A percentile compares a stretch with the other conserved stretches of the same genome.
Conservation (phyloP, 2,888 invertebrate species). For the Scaptomyza cyrtandrae region DNA sequence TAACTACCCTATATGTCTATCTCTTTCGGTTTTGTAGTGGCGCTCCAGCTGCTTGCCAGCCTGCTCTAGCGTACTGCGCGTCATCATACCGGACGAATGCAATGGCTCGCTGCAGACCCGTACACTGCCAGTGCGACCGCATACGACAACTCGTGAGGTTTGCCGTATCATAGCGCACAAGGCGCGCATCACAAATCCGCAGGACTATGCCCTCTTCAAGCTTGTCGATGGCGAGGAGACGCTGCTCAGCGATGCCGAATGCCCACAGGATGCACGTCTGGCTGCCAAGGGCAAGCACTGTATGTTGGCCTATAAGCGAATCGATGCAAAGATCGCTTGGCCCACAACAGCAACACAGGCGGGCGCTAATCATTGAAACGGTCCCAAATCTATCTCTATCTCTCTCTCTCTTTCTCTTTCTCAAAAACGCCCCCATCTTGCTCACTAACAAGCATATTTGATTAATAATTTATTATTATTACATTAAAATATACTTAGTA, state of each 20-base stretch:
- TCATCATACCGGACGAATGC: constrained; percentile 97
- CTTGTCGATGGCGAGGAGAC: constrained; percentile 97
- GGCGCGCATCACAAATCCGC: constrained; percentile 97
- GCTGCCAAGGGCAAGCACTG: constrained; percentile 92
- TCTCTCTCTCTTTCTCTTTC: constrained; percentile 17
- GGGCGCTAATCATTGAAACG: constrained; percentile 37
- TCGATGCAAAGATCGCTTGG: constrained; percentile 99
- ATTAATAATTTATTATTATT: constrained; percentile 79
- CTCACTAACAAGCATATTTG: constrained; percentile 77
- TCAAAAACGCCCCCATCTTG: constrained; percentile 49
- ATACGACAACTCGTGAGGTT: constrained; percentile 96
- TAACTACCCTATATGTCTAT: not conserved
- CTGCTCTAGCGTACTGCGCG: constrained; percentile 91
- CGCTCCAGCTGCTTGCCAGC: constrained; percentile 85
- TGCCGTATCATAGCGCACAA: constrained; percentile 98
- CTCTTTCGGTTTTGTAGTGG: constrained; percentile 81
- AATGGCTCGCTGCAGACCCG: constrained; percentile 96
- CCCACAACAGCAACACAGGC: constrained; percentile 86
- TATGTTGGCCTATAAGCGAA: constrained; percentile 96
- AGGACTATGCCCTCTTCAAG: constrained; percentile 96
- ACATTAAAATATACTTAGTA: constrained; percentile 78
- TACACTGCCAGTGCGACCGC: constrained; percentile 96
- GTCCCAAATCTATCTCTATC: not conserved
- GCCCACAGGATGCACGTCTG: constrained; percentile 93
- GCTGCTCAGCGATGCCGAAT: constrained; percentile 93